phyloP scores from a whole-genome alignment of 2,888 invertebrate genomes.

The Acanthosepion esculentum region DNA sequence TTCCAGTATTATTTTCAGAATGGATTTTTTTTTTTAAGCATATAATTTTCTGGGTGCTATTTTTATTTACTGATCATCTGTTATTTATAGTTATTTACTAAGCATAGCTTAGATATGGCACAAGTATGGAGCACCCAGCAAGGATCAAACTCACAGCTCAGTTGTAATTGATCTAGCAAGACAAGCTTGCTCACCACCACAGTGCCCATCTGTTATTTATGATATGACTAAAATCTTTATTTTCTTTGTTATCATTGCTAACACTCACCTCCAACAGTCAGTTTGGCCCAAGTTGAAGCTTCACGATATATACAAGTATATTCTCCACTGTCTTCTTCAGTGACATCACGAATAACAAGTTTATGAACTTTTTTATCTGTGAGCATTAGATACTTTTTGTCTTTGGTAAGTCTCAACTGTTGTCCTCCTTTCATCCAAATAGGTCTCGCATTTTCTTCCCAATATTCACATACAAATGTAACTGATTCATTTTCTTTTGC shows the following conservation, averaged over 20 bases:
- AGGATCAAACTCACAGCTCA: no score
- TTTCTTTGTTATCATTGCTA: neutral
- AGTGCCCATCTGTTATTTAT: no score
- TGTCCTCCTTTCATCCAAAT: conserved; percentile 40
- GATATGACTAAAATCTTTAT: neutral
- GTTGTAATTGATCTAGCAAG: no score
- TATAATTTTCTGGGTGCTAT: no score
- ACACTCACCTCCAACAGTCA: conserved; percentile 13
- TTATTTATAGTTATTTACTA: no score
- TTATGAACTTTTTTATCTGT: conserved; percentile 46
- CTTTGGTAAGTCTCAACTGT: neutral
- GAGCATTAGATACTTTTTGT: neutral
- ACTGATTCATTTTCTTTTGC: conserved; percentile 34
- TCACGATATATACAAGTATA: conserved; percentile 23
- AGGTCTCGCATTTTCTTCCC: neutral
- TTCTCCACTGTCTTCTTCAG: conserved; percentile 25
- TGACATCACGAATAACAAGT: conserved; percentile 38
- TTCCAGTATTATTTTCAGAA: neutral
- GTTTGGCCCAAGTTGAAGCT: neutral
- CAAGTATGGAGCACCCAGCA: no score
- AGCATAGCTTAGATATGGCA: no score
- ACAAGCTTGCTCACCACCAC: no score
- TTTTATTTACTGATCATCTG: no score
- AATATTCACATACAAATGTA: conserved; percentile 24
- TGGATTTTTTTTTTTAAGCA: neutral